A percentile compares a stretch with the other conserved stretches of the same genome.
phyloP scores from a whole-genome alignment of 2,888 invertebrate genomes.

The Arrhopalites spinosus region DNA sequence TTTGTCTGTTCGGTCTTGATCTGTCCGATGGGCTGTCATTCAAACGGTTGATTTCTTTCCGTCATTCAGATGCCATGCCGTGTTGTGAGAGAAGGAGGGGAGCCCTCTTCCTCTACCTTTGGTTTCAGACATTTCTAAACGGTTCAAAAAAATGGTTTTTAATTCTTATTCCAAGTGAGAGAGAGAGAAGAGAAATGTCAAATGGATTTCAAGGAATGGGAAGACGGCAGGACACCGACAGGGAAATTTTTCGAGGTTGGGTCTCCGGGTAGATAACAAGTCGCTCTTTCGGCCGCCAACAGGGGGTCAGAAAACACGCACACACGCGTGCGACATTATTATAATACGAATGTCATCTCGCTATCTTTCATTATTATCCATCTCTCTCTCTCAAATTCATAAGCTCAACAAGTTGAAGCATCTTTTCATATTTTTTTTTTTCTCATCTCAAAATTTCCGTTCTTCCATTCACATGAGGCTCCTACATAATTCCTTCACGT shows the following conservation, averaged over 20 bases:
- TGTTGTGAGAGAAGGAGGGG: slow-evolving; percentile 24
- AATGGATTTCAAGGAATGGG: slow-evolving; percentile 54
- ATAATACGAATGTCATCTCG: slow-evolving; percentile 48
- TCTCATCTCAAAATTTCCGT: too few species aligned
- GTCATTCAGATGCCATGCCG: slow-evolving; percentile 23
- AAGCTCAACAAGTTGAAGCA: slow-evolving; percentile 1
- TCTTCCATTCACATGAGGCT: too few species aligned
- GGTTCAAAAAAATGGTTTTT: slow-evolving; percentile 13
- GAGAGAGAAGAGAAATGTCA: slow-evolving; percentile 54
- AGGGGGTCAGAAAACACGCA: slow-evolving; percentile 42
- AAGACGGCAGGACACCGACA: slow-evolving; percentile 54
- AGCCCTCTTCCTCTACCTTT: slow-evolving; percentile 14
- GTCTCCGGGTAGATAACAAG: slow-evolving; percentile 52
- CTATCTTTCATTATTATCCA: slow-evolving; percentile 43
- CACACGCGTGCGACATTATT: slow-evolving; percentile 55
- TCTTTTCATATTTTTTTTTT: too few species aligned
- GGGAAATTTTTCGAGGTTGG: slow-evolving; percentile 51
- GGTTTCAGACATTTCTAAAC: neutral
- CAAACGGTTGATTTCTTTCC: slow-evolving; percentile 37
- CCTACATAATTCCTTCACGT: too few species aligned
- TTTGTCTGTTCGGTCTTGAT: slow-evolving; percentile 46
- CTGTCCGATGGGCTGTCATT: slow-evolving; percentile 44
- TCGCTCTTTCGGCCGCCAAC: slow-evolving; percentile 48
- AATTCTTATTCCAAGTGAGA: slow-evolving; percentile 54
- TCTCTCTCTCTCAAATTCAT: slow-evolving; percentile 22